Base-by-base conservation (phyloP, 2,113 vertebrate genomes). In the Neodon shergylaensis region DNA sequence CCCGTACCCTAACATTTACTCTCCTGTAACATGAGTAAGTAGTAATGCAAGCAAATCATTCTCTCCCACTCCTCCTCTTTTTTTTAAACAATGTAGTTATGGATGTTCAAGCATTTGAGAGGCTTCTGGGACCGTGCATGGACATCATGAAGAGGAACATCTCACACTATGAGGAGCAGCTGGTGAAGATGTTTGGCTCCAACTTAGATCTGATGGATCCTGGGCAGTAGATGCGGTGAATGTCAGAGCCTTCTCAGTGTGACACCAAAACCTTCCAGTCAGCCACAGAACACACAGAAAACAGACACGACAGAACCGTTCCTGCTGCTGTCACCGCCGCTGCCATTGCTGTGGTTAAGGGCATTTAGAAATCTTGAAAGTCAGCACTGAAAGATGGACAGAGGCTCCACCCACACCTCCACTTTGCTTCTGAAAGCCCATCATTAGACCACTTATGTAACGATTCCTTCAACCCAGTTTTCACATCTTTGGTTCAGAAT, bases 131-230 rank as follows among this genome's bases (percentile, higher is more conserved):
- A 95, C 99, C 99, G 97, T 99, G 99, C 98, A 99, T 99, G 99
- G 99, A 99, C 98, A 99, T 99, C 99, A 99, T 99, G 99, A 99
- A 99, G 99, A 99, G 99, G 98, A 99, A 99, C 98, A 99, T 99
- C 98, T 98, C 99, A 65, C 99, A 99, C 98, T 99, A 99, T 1
- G 99, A 99, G 97, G 99, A 99, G 97, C 99, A 99, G 97, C 99
- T 99, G 98, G 99, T 99, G 99, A 99, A 99, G 97, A 98, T 99
- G 98, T 99, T 99, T 97, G 99, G 99, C 98, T 99, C 99, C 98
- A 99, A 99, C 98, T 98, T 99, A 99, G 99, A 99, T 99, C 99
- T 99, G 98, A 66, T 96, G 28, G 98, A 99, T 97, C 99, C 99
- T 21, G 98, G 98, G 96, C 98, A 98, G 96, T 99, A 99, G 98